Percentiles rank a stretch among this genome's conserved stretches.
These are phyloP conservation scores for Sphenopsis melanotis DNA, from an alignment of 2,797 vertebrate genomes.

Conservation along the genomic window DNA sequence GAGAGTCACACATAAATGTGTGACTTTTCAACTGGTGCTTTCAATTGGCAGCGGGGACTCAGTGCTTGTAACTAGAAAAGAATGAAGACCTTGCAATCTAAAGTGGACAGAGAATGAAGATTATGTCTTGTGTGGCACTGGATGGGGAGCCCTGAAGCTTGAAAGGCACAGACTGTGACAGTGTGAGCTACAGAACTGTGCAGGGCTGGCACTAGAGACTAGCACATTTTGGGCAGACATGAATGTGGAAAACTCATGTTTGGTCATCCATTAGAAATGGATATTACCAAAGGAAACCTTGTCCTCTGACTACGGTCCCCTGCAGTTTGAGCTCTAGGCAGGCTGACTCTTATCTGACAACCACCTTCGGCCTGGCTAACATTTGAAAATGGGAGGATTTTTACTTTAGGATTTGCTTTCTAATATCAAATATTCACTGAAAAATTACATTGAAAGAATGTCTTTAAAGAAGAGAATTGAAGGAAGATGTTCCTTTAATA, in stretches of 20 bases:
- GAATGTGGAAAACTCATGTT: neutral
- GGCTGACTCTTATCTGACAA: neutral
- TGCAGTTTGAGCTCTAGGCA: neutral
- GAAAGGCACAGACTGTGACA: neutral
- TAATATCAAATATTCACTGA: neutral
- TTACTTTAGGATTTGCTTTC: neutral
- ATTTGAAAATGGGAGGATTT: neutral
- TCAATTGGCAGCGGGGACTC: neutral
- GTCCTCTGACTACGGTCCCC: neutral
- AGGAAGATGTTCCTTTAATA: neutral
- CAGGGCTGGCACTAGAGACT: neutral
- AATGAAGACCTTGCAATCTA: neutral
- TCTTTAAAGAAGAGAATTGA: neutral
- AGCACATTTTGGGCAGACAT: neutral
- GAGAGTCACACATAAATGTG: fast-evolving
- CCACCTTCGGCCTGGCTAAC: neutral
- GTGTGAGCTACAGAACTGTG: neutral
- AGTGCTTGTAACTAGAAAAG: neutral
- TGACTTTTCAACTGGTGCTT: neutral
- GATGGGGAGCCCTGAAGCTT: neutral
- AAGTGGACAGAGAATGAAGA: neutral
- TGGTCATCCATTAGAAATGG: neutral
- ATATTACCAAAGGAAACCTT: neutral
- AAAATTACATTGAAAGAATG: neutral
- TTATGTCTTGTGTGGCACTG: neutral